Base-by-base conservation (phyloP, 2,888 invertebrate species). In the Silvanus unidentatus region DNA sequence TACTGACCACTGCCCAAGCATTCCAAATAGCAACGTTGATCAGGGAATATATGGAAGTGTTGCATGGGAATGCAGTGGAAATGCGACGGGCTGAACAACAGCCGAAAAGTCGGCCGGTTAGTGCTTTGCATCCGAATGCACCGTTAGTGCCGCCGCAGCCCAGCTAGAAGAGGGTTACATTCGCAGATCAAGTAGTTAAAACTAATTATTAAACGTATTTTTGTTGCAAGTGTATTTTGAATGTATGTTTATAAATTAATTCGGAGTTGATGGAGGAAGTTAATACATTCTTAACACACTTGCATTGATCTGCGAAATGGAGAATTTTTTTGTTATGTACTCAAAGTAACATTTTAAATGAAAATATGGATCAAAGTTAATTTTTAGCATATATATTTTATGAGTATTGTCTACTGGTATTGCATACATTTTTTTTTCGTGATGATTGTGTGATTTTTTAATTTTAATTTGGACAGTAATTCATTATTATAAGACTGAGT, bases 21-120 rank as follows among this genome's bases (percentile, higher is more conserved):
- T 88, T 90, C 74, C 93, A 94, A 75, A 93, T 94, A 66, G 90
- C 92, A 45, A 91, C 90, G 45, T 78, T 94, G 51, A 92, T 94
- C 61, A 85, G 88, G 66, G 94, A 94, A 73, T 94, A 94, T 73
- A 82, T 82, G 55, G 83, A 84, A 67, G 84, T 84, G 39, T 45
- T 60, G 34, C 59, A 60, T 36, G 59, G 56, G 11, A 55, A 55
- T 37, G 55, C 57, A 45, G 58, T 63, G 36, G 69, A 70, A 50
- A 49, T 63, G 46, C 60, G 66, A 48, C 58, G 66, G 46, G 54
- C 63, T 16, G 65, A 70, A 48, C n/a, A 54, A 58, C 43, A 64
- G 57, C 57, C 58, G 8, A 59, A 59, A 39, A 68, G 65, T 55
- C 71, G 79, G 54, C 79, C 79, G 12, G 72, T 78, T 14, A 69